Evolutionary conservation across 2,113 vertebrate species (phyloP), one percentile per base, ranked within the genome.

Genomic region (Alexandromys fortis): DNA sequence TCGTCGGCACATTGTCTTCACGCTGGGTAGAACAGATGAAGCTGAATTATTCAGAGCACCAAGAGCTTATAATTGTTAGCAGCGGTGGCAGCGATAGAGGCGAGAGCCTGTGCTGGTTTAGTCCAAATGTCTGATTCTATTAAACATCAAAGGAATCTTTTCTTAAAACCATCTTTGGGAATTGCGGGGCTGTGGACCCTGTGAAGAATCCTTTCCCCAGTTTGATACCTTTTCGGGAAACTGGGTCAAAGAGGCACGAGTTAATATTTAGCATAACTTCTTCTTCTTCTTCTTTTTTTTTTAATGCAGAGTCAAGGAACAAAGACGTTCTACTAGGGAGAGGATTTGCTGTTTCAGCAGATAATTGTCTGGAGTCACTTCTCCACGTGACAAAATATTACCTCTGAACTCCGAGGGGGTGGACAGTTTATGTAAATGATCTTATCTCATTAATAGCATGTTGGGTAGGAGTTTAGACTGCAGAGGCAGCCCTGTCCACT

Each of bases 1-100:
- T 98, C 98, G 98, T 98, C 98, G 97, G 96, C 98, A 98, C 96
- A n/a, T 98, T 98, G 98, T 98, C 97, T 98, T 98, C 98, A 97
- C 97, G 83, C 85, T 96, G 98, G 98, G 98, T 85, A 90, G 98
- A 98, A 98, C 97, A 98, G 98, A 99, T 99, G 98, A 99, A 95
- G 97, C 97, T 97, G 99, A 99, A 99, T 99, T 99, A 99, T 99
- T 99, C 99, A 99, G 99, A 98, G 97, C 98, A 97, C 98, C 99
- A 99, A 99, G 99, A 99, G 98, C 98, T 98, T 98, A 92, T 98
- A 99, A 99, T 99, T 92, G 97, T 99, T 98, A 98, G 98, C 98
- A 97, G 95, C 94, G 90, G 98, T 98, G 98, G 98, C 98, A 97
- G 98, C 97, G 94, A 98, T 97, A 97, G 92, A 97, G 96, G 97